Conservation (phyloP, 2,113 vertebrate species). For the Pica pica region DNA sequence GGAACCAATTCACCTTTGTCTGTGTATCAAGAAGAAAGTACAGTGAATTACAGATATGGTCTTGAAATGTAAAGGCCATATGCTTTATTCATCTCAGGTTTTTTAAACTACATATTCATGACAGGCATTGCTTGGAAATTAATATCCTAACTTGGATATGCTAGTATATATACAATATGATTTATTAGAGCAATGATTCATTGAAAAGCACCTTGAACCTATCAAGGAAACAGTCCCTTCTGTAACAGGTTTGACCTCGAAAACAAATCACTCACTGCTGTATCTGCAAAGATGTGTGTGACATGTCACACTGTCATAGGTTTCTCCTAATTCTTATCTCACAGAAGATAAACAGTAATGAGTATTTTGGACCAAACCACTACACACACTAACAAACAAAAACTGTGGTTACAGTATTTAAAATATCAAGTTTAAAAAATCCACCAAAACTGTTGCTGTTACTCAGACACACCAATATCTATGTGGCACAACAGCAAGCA, state of each 20-base stretch:
- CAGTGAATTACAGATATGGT: conserved; percentile 61
- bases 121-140: conserved; percentile 42
- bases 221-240: conserved; percentile 33
- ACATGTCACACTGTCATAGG: too few species aligned
- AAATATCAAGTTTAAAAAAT: neutral
- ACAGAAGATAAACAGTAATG: too few species aligned
- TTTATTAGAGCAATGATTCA: conserved; percentile 56
- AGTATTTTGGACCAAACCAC: too few species aligned
- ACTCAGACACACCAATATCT: neutral
- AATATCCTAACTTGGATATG: conserved; percentile 34
- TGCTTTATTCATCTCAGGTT: conserved; percentile 35
- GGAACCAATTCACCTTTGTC: conserved; percentile 76
- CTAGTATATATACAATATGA: conserved; percentile 45
- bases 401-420: neutral
- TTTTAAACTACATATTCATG: conserved; percentile 55
- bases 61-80: neutral
- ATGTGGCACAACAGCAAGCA: neutral
- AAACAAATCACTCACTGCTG: neutral
- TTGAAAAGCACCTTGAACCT: conserved; percentile 38
- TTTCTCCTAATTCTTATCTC: too few species aligned
- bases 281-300: conserved; percentile 27
- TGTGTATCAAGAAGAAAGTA: conserved; percentile 54
- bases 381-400: neutral
- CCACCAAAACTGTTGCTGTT: neutral
- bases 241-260: neutral